A percentile compares a stretch with the other conserved stretches of the same genome.
Evolutionary conservation across 92 coral and sea anemone species (phyloP).

Genomic region (Chrysogorgia sp.): DNA sequence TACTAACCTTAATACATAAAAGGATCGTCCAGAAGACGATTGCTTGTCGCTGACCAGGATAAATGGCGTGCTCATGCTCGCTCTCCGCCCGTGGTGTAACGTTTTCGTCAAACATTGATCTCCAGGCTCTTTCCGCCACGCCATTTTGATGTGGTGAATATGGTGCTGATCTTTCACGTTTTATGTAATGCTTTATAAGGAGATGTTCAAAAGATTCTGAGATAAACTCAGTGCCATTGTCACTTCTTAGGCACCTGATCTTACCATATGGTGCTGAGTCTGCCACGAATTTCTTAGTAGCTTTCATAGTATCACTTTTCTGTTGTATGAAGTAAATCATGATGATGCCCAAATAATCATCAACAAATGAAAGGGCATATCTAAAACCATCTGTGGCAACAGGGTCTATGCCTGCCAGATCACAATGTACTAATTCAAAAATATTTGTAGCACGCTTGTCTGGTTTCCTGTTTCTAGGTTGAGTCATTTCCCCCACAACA

Average conservation of each 20-base stretch:
- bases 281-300: constrained; percentile 16
- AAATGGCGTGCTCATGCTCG: no score
- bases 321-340: constrained; percentile 23
- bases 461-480: constrained; percentile 21
- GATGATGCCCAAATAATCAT: constrained; percentile 28
- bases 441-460: background rate
- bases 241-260: constrained; percentile 29
- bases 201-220: constrained; percentile 20
- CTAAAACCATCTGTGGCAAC: constrained; percentile 49
- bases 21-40: no score
- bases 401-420: constrained; percentile 50
- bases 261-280: constrained; percentile 31
- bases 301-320: constrained; percentile 12
- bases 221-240: constrained; percentile 39
- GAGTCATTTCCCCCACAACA: constrained; percentile 17
- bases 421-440: constrained; percentile 45
- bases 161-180: constrained; percentile 38
- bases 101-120: no score
- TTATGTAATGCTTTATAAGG: constrained; percentile 22
- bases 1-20: no score
- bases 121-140: no score
- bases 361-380: constrained; percentile 12
- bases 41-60: no score
- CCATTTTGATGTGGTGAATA: constrained; percentile 54
- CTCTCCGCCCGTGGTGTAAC: no score